Evolutionary conservation across 2,888 invertebrate species (phyloP).

Genomic region (Incurvaria masculella): DNA sequence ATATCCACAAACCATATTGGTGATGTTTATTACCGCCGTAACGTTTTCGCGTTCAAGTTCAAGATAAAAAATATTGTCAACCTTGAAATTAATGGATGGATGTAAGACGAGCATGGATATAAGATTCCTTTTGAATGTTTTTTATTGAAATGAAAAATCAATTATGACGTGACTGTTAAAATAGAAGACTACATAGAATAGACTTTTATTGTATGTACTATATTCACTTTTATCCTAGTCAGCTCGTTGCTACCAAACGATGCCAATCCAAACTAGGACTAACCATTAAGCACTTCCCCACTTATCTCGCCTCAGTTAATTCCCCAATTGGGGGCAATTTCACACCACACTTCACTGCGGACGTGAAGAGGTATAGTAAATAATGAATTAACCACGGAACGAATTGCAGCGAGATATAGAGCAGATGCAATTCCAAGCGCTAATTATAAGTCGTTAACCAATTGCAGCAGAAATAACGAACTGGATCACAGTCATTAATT

Average conservation of each 20-base stretch:
- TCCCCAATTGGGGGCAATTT: not conserved
- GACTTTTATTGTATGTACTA: no score
- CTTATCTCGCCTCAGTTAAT: not conserved
- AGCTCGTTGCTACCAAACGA: no score
- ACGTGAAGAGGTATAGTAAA: not conserved
- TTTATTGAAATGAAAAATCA: no score
- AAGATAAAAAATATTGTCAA: not conserved
- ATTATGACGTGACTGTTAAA: no score
- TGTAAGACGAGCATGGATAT: no score
- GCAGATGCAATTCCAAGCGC: slow-evolving; percentile 43
- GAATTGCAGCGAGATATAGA: slow-evolving; percentile 23
- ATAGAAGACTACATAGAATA: no score
- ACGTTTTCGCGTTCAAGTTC: not conserved
- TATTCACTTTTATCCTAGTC: no score
- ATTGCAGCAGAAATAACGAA: not conserved
- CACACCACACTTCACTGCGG: not conserved
- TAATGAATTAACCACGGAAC: not conserved
- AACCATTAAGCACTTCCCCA: not conserved
- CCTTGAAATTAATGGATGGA: no score
- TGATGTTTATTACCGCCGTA: not conserved
- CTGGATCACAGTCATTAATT: no score
- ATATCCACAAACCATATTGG: not conserved
- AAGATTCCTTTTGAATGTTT: no score
- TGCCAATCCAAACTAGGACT: not conserved
- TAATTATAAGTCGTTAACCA: slow-evolving; percentile 23